phyloP scores from a whole-genome alignment of 1,140 invertebrate genomes.

The Atta texana region DNA sequence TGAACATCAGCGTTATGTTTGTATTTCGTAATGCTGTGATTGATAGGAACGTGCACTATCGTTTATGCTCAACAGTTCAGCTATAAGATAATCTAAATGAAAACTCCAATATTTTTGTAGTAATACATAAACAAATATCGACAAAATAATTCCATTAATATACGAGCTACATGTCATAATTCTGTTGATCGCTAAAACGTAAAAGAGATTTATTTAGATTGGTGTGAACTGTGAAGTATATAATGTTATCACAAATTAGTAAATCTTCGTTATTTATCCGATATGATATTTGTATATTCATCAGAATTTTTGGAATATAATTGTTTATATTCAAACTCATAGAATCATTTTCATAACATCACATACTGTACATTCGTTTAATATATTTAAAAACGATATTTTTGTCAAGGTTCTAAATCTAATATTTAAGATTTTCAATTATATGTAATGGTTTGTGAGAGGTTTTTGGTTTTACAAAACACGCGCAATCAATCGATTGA shows the following conservation, averaged over 20 bases:
- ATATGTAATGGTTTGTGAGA: background rate
- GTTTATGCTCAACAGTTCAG: conserved; percentile 33
- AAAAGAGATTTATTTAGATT: conserved; percentile 7
- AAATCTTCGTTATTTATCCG: background rate
- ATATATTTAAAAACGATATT: background rate
- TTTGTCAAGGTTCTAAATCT: background rate
- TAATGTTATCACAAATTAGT: conserved; percentile 8
- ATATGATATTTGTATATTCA: background rate
- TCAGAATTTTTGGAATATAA: background rate
- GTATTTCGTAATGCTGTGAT: conserved; percentile 58
- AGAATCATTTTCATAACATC: background rate
- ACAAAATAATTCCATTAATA: conserved; percentile 20
- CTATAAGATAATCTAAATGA: conserved; percentile 27
- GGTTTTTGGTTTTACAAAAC: conserved; percentile 47
- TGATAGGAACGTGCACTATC: conserved; percentile 44
- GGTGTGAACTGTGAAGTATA: background rate
- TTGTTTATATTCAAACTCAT: background rate
- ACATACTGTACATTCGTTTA: background rate
- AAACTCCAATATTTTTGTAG: conserved; percentile 13
- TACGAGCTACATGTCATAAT: background rate
- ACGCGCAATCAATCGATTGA: conserved; percentile 44
- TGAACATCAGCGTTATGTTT: conserved; percentile 53
- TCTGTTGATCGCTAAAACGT: background rate
- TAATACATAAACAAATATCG: background rate
- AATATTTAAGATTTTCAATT: conserved; percentile 6